Base-by-base conservation (phyloP, 2,113 vertebrate genomes). In the Etheostoma cragini region DNA sequence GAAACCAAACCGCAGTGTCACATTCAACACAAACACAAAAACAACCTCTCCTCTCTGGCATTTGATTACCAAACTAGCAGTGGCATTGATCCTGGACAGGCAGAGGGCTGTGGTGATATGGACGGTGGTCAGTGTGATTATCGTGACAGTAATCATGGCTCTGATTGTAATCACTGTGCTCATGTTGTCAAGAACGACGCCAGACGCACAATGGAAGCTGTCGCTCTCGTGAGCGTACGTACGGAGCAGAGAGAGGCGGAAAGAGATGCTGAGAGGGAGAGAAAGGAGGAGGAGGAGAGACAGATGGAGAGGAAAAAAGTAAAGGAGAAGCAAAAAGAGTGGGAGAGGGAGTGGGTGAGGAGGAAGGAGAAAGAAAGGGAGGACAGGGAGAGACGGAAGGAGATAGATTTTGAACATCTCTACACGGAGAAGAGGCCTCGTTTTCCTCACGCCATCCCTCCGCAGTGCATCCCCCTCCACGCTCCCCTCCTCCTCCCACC, bases 401-500 rank as follows among this genome's bases (percentile, higher is more conserved):
- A 77, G 64, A 53, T 67, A 0, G 86, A 82, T 6, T 81, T 89
- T 4, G 83, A 90, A 26, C 78, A 33, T 42, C 16, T 85, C 38
- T 83, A 83, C 62, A 21, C 64, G 0, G 88, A 91, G 38, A 92
- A 93, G 81, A 85, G 85, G 76, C 80, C 75, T 8, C 0, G 66
- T 14, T 89, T 88, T 16, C 1, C 78, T 6, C 84, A 15, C 17
- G 30, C 30, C 68, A 57, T 87, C 53, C 87, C 89, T 19, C 73
- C 80, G 0, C 79, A 80, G 1, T 81, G 91, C 47, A 13, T 91
- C 35, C 89, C 87, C 21, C 77, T 92, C 67, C 88, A 88, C 10
- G 42, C 78, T 63, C 89, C 90, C 1, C 82, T 91, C 58, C 81
- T 93, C 56, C 78, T 92, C 60, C 87, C 57, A 2, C 78, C 86